Evolutionary conservation across 2,797 vertebrate genomes (phyloP), one percentile per base, ranked within the genome.

Genomic region (Bradypodion ventrale): DNA sequence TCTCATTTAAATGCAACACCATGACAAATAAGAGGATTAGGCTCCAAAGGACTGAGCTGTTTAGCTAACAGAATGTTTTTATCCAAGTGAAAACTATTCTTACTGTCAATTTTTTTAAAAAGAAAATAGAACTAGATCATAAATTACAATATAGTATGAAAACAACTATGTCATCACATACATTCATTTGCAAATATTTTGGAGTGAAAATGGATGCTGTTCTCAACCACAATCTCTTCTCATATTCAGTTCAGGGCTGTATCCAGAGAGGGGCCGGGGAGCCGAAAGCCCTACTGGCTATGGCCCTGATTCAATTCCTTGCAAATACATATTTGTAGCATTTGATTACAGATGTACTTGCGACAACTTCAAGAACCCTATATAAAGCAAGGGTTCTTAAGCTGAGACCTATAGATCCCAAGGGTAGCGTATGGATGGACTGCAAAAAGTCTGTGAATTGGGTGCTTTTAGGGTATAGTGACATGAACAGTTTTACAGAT

Each of bases 51-150:
- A 0, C 1, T 10, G 7, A 83, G 12, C 40, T 84, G 87, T 12
- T 3, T 65, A 81, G 85, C 44, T 87, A 90, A 83, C 29, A 63
- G 85, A 46, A 8, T 25, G 29, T 7, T 23, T 25, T 25, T 88
- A 77, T 85, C 76, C 42, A 84, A 80, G 81, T 78, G 40, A 82
- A 32, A 16, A 4, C 40, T 85, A 12, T 2, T 35, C 12, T 72
- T 19, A 13, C 4, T 62, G 32, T 23, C 23, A 65, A 59, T 65
- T n/a, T 49, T 23, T 32, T n/a, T n/a, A n/a, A n/a, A 80, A 75
- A 75, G 78, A 19, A 79, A 87, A 75, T 1, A 59, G 75, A 42
- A 29, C 25, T 15, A 62, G 1, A 2, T 85, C 73, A 6, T 0
- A 9, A 79, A 16, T 80, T 37, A 83, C 16, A 44, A 83, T 75